Evolutionary conservation across 2,113 vertebrate species (phyloP), one percentile per base, ranked within the genome.

Genomic region (Lutjanus erythropterus): DNA sequence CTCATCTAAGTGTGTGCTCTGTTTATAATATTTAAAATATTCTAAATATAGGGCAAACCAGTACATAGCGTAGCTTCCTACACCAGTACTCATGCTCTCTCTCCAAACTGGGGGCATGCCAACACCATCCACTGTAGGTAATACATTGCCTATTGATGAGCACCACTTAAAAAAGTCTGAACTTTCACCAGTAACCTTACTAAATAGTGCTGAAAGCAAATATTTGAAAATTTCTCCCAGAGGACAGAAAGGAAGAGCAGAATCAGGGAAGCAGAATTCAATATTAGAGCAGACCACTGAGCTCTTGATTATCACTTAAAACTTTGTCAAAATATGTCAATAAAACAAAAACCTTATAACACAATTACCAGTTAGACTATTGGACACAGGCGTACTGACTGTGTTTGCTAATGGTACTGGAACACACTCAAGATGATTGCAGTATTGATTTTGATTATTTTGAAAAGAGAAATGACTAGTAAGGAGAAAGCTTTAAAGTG

Each of bases 371-470:
- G n/a, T 56, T 18, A 55, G 15, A 52, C 62, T 25, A 12, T n/a
- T 6, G 10, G 19, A 37, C 49, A 46, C 14, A 19, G 25, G 11
- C 39, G 23, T 29, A 19, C 29, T 14, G 12, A 19, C 23, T 49
- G 15, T 49, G 21, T 31, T 58, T 65, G 18, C 23, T 25, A 18
- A 75, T n/a, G 19, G 10, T 14, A 44, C 6, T 37, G 4, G 15
- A 68, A 60, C 23, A 41, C 39, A 15, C n/a, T 37, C 0, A 4
- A n/a, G n/a, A 19, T 41, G 39, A 56, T 18, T 65, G 10, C 47
- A 39, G 14, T 46, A 37, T 81, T 82, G 72, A 67, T 41, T 27
- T n/a, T n/a, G n/a, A n/a, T n/a, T n/a, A n/a, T n/a, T n/a, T n/a
- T 61, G 15, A 66, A 35, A 66, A n/a, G 27, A 16, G 39, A 59